Base-by-base conservation (phyloP, 1,140 invertebrate genomes). In the Drosophila ogumai region DNA sequence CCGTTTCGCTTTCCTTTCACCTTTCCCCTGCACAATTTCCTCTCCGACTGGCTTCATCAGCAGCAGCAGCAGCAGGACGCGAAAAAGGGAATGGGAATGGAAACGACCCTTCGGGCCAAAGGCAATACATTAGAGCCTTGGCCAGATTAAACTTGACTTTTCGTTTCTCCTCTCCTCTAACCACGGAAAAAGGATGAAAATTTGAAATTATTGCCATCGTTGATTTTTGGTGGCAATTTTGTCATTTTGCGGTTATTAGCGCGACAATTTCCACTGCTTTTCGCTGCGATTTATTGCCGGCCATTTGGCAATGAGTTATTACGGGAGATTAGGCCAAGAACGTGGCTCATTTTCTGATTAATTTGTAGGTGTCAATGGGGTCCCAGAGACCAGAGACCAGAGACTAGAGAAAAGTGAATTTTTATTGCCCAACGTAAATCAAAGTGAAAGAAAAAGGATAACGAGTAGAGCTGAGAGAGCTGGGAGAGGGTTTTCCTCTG, bases 401-500 rank as follows among this genome's bases (percentile, higher is more conserved):
- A 57, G 28, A 36, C 44, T 34, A 25, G 19, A 38, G 58, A 58
- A 85, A 90, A 90, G 81, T 90, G 85, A 90, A 90, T 81, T 90
- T 85, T 90, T 81, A 90, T 81, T 75, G 78, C 65, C 46, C 38
- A 25, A 41, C 80, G 81, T 90, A 90, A 90, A 90, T 90, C 85
- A 90, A 66, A 79, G 59, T 46, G 63, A 34, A 55, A 38, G 41
- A 67, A 74, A 67, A 74, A 40, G 41, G 59, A 68, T 68, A 66
- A 46, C 28, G 31, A 41, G 22, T 22, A 22, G 22, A 22, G 22
- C 22, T 22, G 22, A 3, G 1, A 22, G n/a, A 15, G 44, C 22
- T n/a, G 34, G 36, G 28, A 32, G 5, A 28, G 28, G 19, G 46
- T 64, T 63, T 61, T 54, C 65, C 69, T 68, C 59, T 65, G 71